phyloP scores from a whole-genome alignment of 2,797 vertebrate genomes.

The Chlorospingus flavigularis region DNA sequence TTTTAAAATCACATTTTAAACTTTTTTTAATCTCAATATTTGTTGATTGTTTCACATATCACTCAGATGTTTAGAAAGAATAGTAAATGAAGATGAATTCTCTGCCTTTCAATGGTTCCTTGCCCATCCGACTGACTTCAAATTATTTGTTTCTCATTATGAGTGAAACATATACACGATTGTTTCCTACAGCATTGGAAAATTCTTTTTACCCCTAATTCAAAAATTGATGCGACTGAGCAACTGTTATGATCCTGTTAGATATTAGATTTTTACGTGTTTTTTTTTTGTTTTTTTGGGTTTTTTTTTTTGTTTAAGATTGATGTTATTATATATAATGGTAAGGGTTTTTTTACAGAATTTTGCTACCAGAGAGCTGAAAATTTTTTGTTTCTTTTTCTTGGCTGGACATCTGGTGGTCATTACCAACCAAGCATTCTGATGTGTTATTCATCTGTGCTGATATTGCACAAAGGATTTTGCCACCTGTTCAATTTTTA shows the following conservation, averaged over 20 bases:
- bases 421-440: slow-evolving; percentile 19
- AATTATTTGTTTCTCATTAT: not conserved
- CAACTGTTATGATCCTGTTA: not conserved
- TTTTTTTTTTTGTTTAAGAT: not conserved
- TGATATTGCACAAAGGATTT: not conserved
- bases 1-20: not conserved
- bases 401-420: slow-evolving; percentile 11
- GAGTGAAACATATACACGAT: not conserved
- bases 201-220: not conserved
- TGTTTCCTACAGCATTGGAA: not conserved
- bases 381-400: not conserved
- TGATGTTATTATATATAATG: not conserved
- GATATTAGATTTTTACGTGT: not conserved
- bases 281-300: fast-evolving
- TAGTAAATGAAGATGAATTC: not conserved
- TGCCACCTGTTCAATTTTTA: slow-evolving; percentile 34
- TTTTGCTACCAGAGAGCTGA: not conserved
- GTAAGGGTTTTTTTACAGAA: not conserved
- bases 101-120: not conserved
- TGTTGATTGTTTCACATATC: not conserved
- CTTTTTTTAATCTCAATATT: not conserved
- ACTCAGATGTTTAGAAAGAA: not conserved
- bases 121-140: not conserved
- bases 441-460: slow-evolving; percentile 18
- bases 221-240: not conserved